Conservation (phyloP, 2,797 vertebrate genomes). For the Borostomias antarcticus region DNA sequence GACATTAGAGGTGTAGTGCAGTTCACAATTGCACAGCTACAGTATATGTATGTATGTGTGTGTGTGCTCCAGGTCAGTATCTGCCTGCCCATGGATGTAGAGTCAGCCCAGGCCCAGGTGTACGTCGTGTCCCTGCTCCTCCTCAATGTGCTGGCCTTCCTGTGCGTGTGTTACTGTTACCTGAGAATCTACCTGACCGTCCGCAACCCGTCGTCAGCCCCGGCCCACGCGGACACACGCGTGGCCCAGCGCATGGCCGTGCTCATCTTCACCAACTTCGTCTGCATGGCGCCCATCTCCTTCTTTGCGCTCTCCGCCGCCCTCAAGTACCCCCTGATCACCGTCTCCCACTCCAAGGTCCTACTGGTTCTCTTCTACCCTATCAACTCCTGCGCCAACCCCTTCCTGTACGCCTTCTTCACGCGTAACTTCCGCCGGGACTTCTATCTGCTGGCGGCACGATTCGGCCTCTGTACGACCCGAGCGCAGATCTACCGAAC, state of each 20-base stretch:
- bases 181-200: slow-evolving; percentile 91
- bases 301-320: slow-evolving; percentile 96
- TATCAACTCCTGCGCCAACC: slow-evolving; percentile 96
- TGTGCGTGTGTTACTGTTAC: slow-evolving; percentile 89
- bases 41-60: background rate
- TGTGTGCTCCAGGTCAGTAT: slow-evolving; percentile 82
- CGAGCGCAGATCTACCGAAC: slow-evolving; percentile 91
- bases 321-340: slow-evolving; percentile 92
- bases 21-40: background rate
- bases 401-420: slow-evolving; percentile 97
- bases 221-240: slow-evolving; percentile 85
- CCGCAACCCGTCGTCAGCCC: slow-evolving; percentile 82
- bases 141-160: slow-evolving; percentile 90
- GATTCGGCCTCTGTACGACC: slow-evolving; percentile 88
- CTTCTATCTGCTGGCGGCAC: slow-evolving; percentile 90
- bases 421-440: slow-evolving; percentile 92
- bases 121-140: slow-evolving; percentile 88
- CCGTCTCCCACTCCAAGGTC: slow-evolving; percentile 92
- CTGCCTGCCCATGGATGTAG: slow-evolving; percentile 98
- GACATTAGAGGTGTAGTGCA: no score
- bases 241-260: slow-evolving; percentile 95
- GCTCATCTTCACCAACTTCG: slow-evolving; percentile 95
- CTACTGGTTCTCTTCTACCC: slow-evolving; percentile 96
- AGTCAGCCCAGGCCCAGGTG: slow-evolving; percentile 79
- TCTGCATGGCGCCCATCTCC: slow-evolving; percentile 97